A percentile compares a stretch with the other conserved stretches of the same genome.
Conservation (phyloP, 2,113 vertebrate genomes). For the Platysternon megacephalum region DNA sequence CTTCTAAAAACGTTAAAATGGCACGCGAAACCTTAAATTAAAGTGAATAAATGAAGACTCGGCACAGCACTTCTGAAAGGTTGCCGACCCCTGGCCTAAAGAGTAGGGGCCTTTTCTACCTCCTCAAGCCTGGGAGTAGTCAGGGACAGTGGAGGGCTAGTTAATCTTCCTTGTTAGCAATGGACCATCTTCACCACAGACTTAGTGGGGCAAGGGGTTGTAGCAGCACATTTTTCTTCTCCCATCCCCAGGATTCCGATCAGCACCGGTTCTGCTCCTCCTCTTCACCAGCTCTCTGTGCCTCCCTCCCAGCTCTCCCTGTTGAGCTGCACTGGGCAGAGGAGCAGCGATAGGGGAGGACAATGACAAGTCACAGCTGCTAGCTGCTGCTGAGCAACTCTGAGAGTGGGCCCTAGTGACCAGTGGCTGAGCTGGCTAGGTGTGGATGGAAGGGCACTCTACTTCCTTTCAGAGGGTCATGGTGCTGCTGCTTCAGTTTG, state of each 20-base stretch:
- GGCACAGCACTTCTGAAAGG: too few relatives aligned
- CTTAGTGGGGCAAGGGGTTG: constrained; percentile 23
- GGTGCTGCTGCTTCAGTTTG: not conserved
- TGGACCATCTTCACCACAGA: constrained; percentile 6
- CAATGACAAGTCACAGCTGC: constrained; percentile 58
- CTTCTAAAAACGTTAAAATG: too few relatives aligned
- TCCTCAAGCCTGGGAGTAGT: not conserved
- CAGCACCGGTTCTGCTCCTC: not conserved
- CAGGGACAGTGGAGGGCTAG: not conserved
- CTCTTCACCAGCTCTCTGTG: constrained; percentile 7
- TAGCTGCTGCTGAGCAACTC: not conserved
- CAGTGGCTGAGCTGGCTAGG: not conserved
- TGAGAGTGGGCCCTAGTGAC: constrained; percentile 51
- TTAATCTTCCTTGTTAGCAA: constrained; percentile 50
- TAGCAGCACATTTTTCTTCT: constrained; percentile 58
- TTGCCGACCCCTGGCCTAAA: not conserved
- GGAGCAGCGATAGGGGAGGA: not conserved
- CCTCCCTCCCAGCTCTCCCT: constrained; percentile 12
- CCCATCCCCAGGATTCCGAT: constrained; percentile 1
- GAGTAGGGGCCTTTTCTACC: not conserved
- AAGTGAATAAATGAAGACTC: too few relatives aligned
- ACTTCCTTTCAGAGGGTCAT: not conserved
- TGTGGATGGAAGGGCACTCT: rapidly evolving
- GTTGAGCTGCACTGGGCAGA: constrained; percentile 18
- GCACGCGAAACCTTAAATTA: too few relatives aligned